phyloP scores from a whole-genome alignment of 1,140 invertebrate species.

The Antheraea mylitta region DNA sequence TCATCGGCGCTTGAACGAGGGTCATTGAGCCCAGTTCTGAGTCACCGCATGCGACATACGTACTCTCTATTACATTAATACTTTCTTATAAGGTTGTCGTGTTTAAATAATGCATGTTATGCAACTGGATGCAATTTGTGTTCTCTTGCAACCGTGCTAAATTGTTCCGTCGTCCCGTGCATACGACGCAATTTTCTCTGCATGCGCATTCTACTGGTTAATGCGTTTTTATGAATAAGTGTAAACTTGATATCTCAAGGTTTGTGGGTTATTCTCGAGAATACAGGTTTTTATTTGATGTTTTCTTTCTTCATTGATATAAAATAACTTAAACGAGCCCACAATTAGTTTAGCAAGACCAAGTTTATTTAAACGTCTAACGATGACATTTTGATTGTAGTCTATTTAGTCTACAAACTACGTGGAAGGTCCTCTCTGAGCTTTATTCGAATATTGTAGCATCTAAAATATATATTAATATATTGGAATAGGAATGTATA shows the following conservation, averaged over 20 bases:
- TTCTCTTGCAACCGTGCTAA: slow-evolving; percentile 28
- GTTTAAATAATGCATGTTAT: slow-evolving; percentile 75
- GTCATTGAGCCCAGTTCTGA: slow-evolving; percentile 63
- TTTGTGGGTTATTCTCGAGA: not conserved
- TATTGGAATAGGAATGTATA: no score
- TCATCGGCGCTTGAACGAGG: slow-evolving; percentile 48
- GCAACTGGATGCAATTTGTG: slow-evolving; percentile 69
- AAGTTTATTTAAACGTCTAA: not conserved
- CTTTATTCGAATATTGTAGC: no score
- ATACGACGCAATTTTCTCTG: slow-evolving; percentile 15
- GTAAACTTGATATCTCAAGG: slow-evolving; percentile 2
- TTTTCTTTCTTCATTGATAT: not conserved
- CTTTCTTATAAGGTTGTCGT: slow-evolving; percentile 74
- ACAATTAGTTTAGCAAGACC: not conserved
- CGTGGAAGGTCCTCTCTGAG: no score
- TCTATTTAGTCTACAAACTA: no score
- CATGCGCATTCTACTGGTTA: slow-evolving; percentile 6
- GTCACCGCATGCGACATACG: slow-evolving; percentile 63
- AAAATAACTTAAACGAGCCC: not conserved
- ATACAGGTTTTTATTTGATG: not conserved
- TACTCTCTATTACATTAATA: slow-evolving; percentile 70
- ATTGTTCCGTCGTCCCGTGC: slow-evolving; percentile 33
- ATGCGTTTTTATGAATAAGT: slow-evolving; percentile 3
- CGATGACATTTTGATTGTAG: no score
- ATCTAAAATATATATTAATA: no score